phyloP scores from a whole-genome alignment of 2,113 vertebrate species.

The Burhinus bistriatus region DNA sequence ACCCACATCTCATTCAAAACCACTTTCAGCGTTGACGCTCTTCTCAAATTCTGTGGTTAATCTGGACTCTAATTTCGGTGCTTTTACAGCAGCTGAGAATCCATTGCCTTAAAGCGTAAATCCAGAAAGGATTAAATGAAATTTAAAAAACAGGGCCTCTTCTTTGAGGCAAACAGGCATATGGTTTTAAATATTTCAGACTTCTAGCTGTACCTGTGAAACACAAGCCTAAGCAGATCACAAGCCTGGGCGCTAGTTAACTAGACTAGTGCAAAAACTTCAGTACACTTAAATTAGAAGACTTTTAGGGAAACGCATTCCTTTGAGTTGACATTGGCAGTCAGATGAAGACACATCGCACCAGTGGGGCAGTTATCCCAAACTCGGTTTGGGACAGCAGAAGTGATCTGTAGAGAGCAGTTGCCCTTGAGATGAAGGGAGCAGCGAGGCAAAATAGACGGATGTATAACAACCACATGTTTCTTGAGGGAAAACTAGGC shows the following conservation, averaged over 20 bases:
- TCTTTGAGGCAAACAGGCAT: slow-evolving; percentile 40
- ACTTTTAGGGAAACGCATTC: slow-evolving; percentile 58
- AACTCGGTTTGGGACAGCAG: slow-evolving; percentile 50
- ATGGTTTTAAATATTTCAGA: slow-evolving; percentile 60
- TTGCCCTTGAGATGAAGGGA: slow-evolving; percentile 71
- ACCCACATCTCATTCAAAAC: slow-evolving; percentile 23
- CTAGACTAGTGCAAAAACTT: slow-evolving; percentile 52
- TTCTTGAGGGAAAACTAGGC: slow-evolving; percentile 52
- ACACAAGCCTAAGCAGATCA: slow-evolving; percentile 67
- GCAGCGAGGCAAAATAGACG: background rate
- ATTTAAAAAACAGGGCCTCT: slow-evolving; percentile 18
- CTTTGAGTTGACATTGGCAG: slow-evolving; percentile 73
- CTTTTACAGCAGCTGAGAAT: slow-evolving; percentile 49
- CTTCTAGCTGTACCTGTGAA: slow-evolving; percentile 70
- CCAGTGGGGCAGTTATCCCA: slow-evolving; percentile 62
- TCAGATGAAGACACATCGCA: slow-evolving; percentile 52
- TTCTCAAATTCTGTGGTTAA: slow-evolving; percentile 40
- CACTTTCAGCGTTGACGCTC: background rate
- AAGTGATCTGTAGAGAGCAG: slow-evolving; percentile 72
- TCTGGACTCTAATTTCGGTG: slow-evolving; percentile 34
- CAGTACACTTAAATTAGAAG: slow-evolving; percentile 58
- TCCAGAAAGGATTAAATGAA: slow-evolving; percentile 45
- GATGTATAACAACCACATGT: slow-evolving; percentile 29
- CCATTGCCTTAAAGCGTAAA: slow-evolving; percentile 34
- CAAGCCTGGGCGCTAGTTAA: slow-evolving; percentile 70